phyloP scores from a whole-genome alignment of 2,797 vertebrate species.

The Artibeus jamaicensis region DNA sequence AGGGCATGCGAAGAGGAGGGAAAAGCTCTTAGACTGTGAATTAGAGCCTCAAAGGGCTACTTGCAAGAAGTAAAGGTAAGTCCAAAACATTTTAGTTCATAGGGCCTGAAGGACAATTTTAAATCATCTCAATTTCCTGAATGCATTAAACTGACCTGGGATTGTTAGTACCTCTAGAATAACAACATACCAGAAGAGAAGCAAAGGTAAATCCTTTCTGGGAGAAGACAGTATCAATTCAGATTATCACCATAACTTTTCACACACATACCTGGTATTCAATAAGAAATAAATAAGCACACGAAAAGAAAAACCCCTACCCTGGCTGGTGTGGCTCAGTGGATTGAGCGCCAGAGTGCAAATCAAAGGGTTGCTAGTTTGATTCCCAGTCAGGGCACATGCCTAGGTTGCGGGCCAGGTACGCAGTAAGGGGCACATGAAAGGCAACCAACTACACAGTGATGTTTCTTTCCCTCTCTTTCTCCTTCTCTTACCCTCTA shows the following conservation, averaged over 20 bases:
- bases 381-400: too few species aligned
- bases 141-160: background rate
- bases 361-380: too few species aligned
- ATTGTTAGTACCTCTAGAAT: background rate
- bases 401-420: too few species aligned
- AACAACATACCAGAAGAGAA: constrained; percentile 6
- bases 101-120: background rate
- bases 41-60: background rate
- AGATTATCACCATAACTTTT: background rate
- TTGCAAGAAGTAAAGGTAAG: background rate
- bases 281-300: background rate
- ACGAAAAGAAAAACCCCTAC: background rate
- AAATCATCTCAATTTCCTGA: background rate
- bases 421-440: too few species aligned
- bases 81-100: background rate
- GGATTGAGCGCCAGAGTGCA: too few species aligned
- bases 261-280: background rate
- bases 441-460: too few species aligned
- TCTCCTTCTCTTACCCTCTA: too few species aligned
- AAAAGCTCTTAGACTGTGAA: background rate
- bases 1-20: background rate
- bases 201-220: background rate
- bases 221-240: background rate
- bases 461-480: too few species aligned
- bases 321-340: too few species aligned